These are phyloP conservation scores for Drosophila navojoa DNA, from an alignment of 1,140 invertebrate genomes.

Conservation along the genomic window DNA sequence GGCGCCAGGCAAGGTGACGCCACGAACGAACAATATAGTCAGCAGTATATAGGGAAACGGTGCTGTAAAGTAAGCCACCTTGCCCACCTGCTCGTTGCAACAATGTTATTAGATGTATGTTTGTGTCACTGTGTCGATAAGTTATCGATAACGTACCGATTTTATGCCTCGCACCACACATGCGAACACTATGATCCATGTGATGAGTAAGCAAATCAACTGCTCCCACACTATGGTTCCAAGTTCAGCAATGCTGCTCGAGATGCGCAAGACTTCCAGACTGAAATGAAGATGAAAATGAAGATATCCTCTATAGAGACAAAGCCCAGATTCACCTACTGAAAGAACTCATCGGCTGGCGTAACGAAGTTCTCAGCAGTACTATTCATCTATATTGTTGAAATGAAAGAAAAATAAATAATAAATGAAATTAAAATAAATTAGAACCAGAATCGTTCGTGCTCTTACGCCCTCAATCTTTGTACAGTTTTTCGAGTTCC, in stretches of 20 bases:
- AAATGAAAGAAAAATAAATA: background rate
- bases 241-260: slow-evolving; percentile 87
- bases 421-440: background rate
- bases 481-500: slow-evolving; percentile 92
- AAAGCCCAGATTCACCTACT: slow-evolving; percentile 86
- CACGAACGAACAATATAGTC: slow-evolving; percentile 88
- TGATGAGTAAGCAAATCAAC: slow-evolving; percentile 87
- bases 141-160: slow-evolving; percentile 84
- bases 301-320: background rate
- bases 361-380: slow-evolving; percentile 83
- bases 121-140: background rate
- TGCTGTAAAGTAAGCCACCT: slow-evolving; percentile 94
- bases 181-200: slow-evolving; percentile 92
- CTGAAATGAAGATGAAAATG: slow-evolving; percentile 82
- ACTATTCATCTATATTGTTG: slow-evolving; percentile 3
- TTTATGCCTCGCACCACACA: slow-evolving; percentile 93
- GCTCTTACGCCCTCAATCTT: slow-evolving; percentile 32
- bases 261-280: slow-evolving; percentile 88
- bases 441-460: background rate
- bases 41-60: slow-evolving; percentile 93
- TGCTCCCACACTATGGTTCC: slow-evolving; percentile 90
- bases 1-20: slow-evolving; percentile 91
- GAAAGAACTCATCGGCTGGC: slow-evolving; percentile 93
- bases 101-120: background rate
- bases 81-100: slow-evolving; percentile 65